phyloP scores from a whole-genome alignment of 2,113 vertebrate genomes.

The Pluvianellus socialis region DNA sequence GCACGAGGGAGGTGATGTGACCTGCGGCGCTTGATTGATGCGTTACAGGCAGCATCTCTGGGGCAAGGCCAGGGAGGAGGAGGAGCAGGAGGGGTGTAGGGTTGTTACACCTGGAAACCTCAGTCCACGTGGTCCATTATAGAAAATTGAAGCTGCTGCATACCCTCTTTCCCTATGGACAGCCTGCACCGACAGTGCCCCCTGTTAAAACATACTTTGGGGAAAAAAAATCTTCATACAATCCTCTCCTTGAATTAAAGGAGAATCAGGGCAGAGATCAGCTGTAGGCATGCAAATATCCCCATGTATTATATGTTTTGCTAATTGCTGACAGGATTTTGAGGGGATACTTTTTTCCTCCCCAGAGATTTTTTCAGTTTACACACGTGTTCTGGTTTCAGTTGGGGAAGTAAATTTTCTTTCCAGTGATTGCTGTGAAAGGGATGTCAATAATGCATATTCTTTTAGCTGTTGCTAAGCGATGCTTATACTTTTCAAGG shows the following conservation, averaged over 20 bases:
- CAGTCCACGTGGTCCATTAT: background rate
- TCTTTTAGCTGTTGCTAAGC: background rate
- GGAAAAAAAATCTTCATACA: background rate
- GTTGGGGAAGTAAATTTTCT: background rate
- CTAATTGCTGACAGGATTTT: background rate
- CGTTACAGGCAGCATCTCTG: background rate
- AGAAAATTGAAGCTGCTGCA: background rate
- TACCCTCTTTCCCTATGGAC: too few species aligned
- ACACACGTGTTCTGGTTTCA: background rate
- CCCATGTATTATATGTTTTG: background rate
- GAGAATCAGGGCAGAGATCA: background rate
- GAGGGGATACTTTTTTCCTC: background rate
- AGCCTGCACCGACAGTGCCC: background rate
- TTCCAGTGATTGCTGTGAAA: background rate
- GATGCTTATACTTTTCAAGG: background rate
- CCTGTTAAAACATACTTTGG: background rate
- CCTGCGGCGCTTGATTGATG: accelerated
- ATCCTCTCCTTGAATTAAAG: background rate
- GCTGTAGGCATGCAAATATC: background rate
- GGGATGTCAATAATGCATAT: background rate
- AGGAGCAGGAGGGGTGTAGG: background rate
- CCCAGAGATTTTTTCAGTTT: background rate
- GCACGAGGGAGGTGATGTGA: accelerated
- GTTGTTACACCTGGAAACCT: background rate
- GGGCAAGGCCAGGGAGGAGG: background rate